Evolutionary conservation across 2,797 vertebrate genomes (phyloP).

Genomic region (Sebastes goodei): DNA sequence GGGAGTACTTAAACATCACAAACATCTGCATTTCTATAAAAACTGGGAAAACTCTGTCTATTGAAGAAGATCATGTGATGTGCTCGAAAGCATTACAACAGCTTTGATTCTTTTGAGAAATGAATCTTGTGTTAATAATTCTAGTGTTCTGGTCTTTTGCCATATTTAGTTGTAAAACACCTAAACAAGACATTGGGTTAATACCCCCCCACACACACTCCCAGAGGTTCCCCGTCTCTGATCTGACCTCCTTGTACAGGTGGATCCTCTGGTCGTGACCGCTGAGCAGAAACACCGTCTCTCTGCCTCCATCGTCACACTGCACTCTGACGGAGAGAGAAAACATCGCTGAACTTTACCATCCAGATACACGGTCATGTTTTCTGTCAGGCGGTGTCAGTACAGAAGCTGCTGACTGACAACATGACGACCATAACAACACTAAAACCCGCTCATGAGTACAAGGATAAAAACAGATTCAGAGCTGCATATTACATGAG

Average conservation of each 20-base stretch:
- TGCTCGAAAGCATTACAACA: background rate
- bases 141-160: background rate
- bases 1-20: background rate
- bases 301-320: conserved; percentile 79
- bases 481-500: background rate
- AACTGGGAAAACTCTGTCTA: background rate
- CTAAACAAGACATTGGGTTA: background rate
- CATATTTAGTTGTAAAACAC: background rate
- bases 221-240: background rate
- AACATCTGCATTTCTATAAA: background rate
- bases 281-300: conserved; percentile 92
- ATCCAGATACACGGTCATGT: background rate
- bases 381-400: background rate
- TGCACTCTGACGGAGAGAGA: conserved; percentile 77
- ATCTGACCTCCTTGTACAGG: conserved; percentile 90
- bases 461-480: background rate
- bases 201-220: background rate
- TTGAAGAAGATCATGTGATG: background rate
- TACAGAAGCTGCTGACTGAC: background rate
- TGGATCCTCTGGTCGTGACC: conserved; percentile 92
- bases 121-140: background rate
- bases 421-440: background rate
- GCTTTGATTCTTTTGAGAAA: background rate
- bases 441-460: background rate
- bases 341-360: background rate